Conservation (phyloP, 2,888 invertebrate genomes). For the Tenthredo distinguenda region DNA sequence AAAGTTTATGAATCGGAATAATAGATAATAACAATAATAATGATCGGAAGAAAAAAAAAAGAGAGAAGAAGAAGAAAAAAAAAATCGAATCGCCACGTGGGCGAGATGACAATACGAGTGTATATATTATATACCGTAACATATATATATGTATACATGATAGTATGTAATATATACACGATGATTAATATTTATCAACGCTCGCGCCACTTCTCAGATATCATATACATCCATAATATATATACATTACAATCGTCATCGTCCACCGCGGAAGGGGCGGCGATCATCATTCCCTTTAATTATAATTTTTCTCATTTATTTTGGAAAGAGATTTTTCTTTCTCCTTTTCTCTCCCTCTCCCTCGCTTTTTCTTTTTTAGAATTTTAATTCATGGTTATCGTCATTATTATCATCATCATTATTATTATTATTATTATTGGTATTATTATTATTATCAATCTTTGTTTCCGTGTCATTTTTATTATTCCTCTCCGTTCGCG, state of each 20-base stretch:
- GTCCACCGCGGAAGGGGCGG: neutral
- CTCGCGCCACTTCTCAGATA: too few relatives aligned
- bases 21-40: neutral
- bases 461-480: too few relatives aligned
- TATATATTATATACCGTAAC: neutral
- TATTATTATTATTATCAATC: too few relatives aligned
- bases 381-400: too few relatives aligned
- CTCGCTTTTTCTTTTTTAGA: neutral
- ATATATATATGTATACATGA: too few relatives aligned
- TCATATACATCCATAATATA: neutral
- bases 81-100: neutral
- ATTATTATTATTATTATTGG: too few relatives aligned
- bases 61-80: neutral
- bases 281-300: neutral
- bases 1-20: neutral
- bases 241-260: neutral
- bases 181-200: too few relatives aligned
- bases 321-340: neutral
- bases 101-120: neutral
- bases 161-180: neutral
- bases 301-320: neutral
- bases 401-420: too few relatives aligned
- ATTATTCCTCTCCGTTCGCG: too few relatives aligned
- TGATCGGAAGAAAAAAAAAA: neutral
- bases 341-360: neutral